These are phyloP conservation scores for Aplochiton taeniatus DNA, from an alignment of 2,797 vertebrate genomes.

Conservation along the genomic window DNA sequence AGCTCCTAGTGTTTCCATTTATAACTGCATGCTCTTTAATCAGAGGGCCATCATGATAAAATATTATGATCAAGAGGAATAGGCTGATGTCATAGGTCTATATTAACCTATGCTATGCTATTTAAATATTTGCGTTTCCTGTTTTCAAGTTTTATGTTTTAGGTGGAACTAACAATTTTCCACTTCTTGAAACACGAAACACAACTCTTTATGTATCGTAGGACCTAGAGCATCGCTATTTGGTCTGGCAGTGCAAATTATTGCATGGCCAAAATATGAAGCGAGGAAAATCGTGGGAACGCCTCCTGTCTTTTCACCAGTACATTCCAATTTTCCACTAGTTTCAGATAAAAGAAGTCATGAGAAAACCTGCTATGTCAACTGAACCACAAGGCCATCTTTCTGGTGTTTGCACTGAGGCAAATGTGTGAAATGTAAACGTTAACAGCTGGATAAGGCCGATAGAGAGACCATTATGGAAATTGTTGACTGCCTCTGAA, in stretches of 20 bases:
- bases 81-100: too few species aligned
- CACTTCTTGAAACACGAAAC: too few species aligned
- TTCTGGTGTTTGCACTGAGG: constrained; percentile 25
- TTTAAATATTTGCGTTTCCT: too few species aligned
- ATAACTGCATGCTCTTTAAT: too few species aligned
- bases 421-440: constrained; percentile 43
- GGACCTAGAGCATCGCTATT: constrained; percentile 34
- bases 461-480: too few species aligned
- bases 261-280: constrained; percentile 64
- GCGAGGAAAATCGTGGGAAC: constrained; percentile 77
- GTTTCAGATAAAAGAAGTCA: constrained; percentile 62
- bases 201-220: constrained; percentile 1
- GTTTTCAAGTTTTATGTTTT: too few species aligned
- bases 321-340: constrained; percentile 74
- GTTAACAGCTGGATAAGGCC: too few species aligned
- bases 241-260: constrained; percentile 49
- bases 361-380: constrained; percentile 62
- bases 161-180: not conserved
- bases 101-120: too few species aligned
- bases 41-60: too few species aligned
- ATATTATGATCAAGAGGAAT: too few species aligned
- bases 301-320: constrained; percentile 71
- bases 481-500: not conserved
- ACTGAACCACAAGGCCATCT: constrained; percentile 40
- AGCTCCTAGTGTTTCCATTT: too few species aligned